These are phyloP conservation scores for Psephotus haematonotus DNA, from an alignment of 2,113 vertebrate species.

Conservation along the genomic window DNA sequence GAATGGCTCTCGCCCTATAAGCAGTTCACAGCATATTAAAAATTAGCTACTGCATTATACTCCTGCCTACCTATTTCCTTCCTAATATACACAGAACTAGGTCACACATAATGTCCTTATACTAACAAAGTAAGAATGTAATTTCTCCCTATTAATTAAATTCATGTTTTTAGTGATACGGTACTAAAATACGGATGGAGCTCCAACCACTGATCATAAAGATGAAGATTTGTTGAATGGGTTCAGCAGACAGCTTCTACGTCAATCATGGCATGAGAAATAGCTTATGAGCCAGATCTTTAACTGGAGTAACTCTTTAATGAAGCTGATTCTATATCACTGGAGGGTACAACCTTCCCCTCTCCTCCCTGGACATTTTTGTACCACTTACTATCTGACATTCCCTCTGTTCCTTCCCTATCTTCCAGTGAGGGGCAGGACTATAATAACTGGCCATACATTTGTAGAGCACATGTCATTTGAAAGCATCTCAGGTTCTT, in stretches of 20 bases:
- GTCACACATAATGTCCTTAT: neutral
- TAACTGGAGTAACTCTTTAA: neutral
- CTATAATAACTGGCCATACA: neutral
- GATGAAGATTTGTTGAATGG: neutral
- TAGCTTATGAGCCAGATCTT: neutral
- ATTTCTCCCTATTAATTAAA: slow-evolving; percentile 3
- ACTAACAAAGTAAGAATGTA: neutral
- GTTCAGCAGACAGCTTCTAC: neutral
- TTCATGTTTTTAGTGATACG: neutral
- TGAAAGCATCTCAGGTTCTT: neutral
- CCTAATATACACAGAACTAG: neutral
- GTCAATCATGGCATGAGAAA: neutral
- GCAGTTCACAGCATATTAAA: neutral
- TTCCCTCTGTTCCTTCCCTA: neutral
- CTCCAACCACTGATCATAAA: neutral
- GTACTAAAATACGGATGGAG: slow-evolving; percentile 6
- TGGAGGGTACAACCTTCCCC: neutral
- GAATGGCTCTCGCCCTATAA: neutral
- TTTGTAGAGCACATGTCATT: rapidly evolving
- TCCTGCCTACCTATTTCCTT: neutral
- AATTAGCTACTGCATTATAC: neutral
- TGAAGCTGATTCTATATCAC: neutral
- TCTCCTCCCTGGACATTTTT: neutral
- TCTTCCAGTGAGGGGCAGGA: neutral
- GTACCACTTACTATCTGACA: neutral